These are phyloP conservation scores for Hyphantria cunea DNA, from an alignment of 1,140 invertebrate species.

Conservation along the genomic window DNA sequence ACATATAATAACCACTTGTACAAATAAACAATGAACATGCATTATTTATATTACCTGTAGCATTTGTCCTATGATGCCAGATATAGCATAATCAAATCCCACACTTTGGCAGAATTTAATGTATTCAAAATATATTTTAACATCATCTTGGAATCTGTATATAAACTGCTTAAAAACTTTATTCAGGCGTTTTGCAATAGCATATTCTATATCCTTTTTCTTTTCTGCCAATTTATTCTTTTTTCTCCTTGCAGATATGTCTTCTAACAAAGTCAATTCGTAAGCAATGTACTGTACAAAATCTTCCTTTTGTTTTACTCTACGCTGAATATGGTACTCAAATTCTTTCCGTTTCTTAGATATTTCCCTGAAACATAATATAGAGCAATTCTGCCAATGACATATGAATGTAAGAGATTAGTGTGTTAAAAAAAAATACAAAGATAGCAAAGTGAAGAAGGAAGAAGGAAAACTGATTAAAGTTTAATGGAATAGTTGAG, in stretches of 20 bases:
- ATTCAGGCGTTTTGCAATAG: conserved; percentile 85
- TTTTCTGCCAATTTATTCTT: conserved; percentile 83
- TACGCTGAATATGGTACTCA: conserved; percentile 88
- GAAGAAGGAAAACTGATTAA: too few relatives aligned
- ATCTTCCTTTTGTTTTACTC: conserved; percentile 87
- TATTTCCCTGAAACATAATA: conserved; percentile 83
- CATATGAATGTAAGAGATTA: too few relatives aligned
- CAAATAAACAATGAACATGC: too few relatives aligned
- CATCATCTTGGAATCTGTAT: conserved; percentile 84
- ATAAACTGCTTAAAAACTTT: conserved; percentile 85
- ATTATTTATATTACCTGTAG: conserved; percentile 56
- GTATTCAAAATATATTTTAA: conserved; percentile 87
- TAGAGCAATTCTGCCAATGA: too few relatives aligned
- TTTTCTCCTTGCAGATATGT: conserved; percentile 83
- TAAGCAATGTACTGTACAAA: conserved; percentile 88
- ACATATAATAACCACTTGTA: too few relatives aligned
- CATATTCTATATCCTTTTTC: conserved; percentile 85
- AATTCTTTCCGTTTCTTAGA: conserved; percentile 86
- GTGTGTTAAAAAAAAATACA: too few relatives aligned
- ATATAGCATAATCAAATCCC: conserved; percentile 75
- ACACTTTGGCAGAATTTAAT: conserved; percentile 87
- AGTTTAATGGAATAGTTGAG: too few relatives aligned
- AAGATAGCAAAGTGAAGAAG: too few relatives aligned
- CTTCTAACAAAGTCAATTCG: conserved; percentile 85
- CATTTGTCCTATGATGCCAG: conserved; percentile 73